These are phyloP conservation scores for Brachionus calyciflorus DNA, from an alignment of 1,140 invertebrate genomes.

Conservation along the genomic window DNA sequence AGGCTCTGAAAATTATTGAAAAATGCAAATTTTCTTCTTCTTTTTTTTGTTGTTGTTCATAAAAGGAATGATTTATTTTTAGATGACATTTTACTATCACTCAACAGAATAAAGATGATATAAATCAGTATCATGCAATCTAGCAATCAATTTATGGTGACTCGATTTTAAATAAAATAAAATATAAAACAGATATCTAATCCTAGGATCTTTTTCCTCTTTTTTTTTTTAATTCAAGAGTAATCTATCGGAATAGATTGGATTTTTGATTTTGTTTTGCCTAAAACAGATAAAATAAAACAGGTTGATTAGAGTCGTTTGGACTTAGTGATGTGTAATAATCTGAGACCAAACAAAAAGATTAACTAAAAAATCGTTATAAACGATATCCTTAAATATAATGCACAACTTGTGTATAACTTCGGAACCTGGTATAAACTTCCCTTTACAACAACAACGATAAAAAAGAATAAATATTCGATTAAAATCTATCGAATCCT, in stretches of 20 bases:
- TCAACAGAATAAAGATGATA: background rate
- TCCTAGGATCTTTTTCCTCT: slow-evolving; percentile 11
- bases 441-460: background rate
- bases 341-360: slow-evolving; percentile 21
- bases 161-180: background rate
- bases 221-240: background rate
- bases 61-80: slow-evolving; percentile 1
- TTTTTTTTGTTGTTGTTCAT: background rate
- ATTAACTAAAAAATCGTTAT: slow-evolving; percentile 13
- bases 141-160: background rate
- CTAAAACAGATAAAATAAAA: too few relatives aligned
- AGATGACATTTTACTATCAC: slow-evolving; percentile 20
- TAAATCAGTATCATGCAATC: slow-evolving; percentile 34
- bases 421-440: background rate
- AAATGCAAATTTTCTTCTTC: slow-evolving; percentile 26
- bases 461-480: background rate
- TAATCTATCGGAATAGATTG: slow-evolving; percentile 39
- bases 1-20: background rate
- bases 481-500: background rate
- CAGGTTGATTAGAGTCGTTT: slow-evolving; percentile 36
- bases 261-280: too few relatives aligned
- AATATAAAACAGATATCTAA: slow-evolving; percentile 7
- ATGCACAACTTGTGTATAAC: background rate
- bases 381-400: background rate
- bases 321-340: slow-evolving; percentile 24